A percentile compares a stretch with the other conserved stretches of the same genome.
phyloP scores from a whole-genome alignment of 2,113 vertebrate genomes.

The Acanthisitta chloris region DNA sequence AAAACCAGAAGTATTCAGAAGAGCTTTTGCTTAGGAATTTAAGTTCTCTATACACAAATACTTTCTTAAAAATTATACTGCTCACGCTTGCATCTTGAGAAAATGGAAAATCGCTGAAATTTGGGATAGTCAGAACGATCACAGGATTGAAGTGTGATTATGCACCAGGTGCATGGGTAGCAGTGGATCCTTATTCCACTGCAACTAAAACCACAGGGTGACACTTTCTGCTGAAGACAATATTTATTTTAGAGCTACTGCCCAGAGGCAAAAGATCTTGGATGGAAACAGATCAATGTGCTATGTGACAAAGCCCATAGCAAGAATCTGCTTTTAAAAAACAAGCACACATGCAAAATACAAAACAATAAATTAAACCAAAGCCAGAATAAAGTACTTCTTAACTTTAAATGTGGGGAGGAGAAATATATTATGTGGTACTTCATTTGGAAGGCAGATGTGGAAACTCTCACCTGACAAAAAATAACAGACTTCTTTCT shows the following conservation, averaged over 20 bases:
- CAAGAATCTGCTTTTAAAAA: background rate
- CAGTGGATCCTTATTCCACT: background rate
- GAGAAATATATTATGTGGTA: background rate
- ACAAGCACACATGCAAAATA: background rate
- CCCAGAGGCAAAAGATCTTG: background rate
- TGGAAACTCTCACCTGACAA: background rate
- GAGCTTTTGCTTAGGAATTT: background rate
- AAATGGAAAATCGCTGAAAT: background rate
- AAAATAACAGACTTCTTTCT: background rate
- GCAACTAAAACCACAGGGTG: background rate
- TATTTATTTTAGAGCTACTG: background rate
- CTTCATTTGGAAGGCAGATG: constrained; percentile 26
- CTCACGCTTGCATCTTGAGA: background rate
- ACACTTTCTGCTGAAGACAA: background rate
- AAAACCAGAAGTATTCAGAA: background rate
- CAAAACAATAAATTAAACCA: background rate
- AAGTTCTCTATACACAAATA: background rate
- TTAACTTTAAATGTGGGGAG: background rate
- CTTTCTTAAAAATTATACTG: background rate
- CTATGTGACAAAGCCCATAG: background rate
- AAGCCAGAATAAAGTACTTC: background rate
- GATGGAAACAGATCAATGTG: background rate
- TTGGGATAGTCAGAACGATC: background rate
- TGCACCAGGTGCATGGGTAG: background rate
- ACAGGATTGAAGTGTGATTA: background rate